Evolutionary conservation across 2,888 invertebrate genomes (phyloP).

Genomic region (Nomada flava): DNA sequence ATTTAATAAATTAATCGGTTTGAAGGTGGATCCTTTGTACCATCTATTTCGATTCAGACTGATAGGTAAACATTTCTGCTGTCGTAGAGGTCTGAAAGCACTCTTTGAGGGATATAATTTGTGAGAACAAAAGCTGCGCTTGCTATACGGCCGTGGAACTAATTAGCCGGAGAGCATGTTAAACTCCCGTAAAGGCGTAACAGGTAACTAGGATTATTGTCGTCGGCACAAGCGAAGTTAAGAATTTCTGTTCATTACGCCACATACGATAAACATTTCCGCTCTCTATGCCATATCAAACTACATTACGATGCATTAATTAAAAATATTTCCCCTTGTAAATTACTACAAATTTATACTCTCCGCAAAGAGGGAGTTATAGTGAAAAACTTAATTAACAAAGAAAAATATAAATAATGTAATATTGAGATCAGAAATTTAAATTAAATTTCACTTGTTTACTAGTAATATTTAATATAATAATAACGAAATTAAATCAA

Average conservation of each 20-base stretch:
- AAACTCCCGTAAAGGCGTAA: constrained; percentile 47
- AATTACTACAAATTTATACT: neutral
- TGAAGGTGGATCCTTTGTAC: neutral
- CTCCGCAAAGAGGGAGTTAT: too few relatives aligned
- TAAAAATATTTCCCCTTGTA: neutral
- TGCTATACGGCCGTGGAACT: constrained; percentile 40
- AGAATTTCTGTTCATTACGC: constrained; percentile 58
- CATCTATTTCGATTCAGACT: neutral
- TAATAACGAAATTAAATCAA: neutral
- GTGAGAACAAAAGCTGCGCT: constrained; percentile 40
- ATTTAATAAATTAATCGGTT: neutral
- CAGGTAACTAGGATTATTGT: constrained; percentile 56
- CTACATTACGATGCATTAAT: neutral
- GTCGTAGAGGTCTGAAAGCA: constrained; percentile 26
- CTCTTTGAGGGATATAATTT: constrained; percentile 45
- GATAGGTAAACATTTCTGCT: neutral
- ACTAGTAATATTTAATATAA: too few relatives aligned
- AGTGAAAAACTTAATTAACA: too few relatives aligned
- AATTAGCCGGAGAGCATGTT: constrained; percentile 56
- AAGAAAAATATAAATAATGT: too few relatives aligned
- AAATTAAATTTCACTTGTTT: too few relatives aligned
- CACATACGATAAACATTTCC: constrained; percentile 33
- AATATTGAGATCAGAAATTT: too few relatives aligned
- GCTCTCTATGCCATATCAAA: neutral
- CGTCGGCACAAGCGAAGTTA: constrained; percentile 25